Evolutionary conservation across 2,888 invertebrate species (phyloP).

Genomic region (Globia sparganii): DNA sequence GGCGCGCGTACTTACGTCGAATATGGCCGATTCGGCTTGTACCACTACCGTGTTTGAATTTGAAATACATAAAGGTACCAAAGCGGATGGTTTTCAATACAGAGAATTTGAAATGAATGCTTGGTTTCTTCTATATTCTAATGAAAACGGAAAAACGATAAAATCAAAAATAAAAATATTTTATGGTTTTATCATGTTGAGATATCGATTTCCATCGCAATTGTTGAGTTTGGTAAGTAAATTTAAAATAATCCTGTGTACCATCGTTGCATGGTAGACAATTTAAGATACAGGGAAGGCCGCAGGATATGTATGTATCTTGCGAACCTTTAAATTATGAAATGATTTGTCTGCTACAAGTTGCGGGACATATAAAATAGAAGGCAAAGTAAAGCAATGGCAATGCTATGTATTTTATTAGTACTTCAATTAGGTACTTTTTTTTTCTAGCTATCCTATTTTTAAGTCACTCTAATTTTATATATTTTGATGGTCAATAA

Average conservation of each 20-base stretch:
- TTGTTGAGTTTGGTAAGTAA: too few species aligned
- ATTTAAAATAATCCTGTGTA: background rate
- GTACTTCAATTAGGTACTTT: too few species aligned
- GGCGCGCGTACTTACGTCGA: constrained; percentile 19
- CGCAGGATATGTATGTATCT: background rate
- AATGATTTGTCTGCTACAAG: background rate
- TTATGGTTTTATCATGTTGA: too few species aligned
- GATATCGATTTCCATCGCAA: too few species aligned
- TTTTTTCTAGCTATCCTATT: background rate
- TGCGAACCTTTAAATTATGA: background rate
- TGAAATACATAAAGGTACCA: background rate
- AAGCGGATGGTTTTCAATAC: background rate
- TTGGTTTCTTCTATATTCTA: background rate
- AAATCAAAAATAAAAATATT: too few species aligned
- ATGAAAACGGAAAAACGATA: background rate
- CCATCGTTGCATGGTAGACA: background rate
- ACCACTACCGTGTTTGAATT: background rate
- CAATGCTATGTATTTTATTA: background rate
- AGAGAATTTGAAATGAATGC: background rate
- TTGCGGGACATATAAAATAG: background rate
- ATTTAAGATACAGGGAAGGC: background rate
- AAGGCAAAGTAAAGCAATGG: background rate
- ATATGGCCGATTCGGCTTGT: constrained; percentile 24
- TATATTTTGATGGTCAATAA: background rate
- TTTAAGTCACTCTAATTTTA: background rate